Evolutionary conservation across 2,888 invertebrate genomes (phyloP), one percentile per base, ranked within the genome.

Genomic region (Cantharis rustica): DNA sequence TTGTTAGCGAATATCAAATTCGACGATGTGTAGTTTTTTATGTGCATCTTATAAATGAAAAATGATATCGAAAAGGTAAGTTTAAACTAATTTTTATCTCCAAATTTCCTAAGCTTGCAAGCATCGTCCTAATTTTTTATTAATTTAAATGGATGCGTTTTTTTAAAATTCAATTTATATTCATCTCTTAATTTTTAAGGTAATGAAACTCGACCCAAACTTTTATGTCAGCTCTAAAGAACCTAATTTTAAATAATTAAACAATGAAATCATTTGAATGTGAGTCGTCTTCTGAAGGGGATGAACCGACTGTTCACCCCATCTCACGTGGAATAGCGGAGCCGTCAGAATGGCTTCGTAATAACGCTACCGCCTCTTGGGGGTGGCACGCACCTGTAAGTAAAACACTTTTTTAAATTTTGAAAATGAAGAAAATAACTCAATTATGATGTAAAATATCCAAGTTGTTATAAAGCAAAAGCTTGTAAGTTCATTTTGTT

Each of bases 231-330:
- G 23, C 17, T 66, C 7, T 20, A 20, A 66, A 20, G 23, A 62
- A 23, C n/a, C 17, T 76, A 66, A 68, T 31, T 27, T 66, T 47
- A 61, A 68, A 64, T 72, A 66, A 61, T 69, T 73, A 62, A 79
- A 81, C 71, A 82, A 89, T 89, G 88, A 89, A 89, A 82, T 87
- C 88, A 23, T 87, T 88, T 81, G 89, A 89, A 80, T 88, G 88
- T 73, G 89, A 89, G 82, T 88, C 88, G 17, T 88, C 87, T 23
- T 88, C 88, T 13, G 88, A 88, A 80, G 88, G 88, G 68, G 88
- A 88, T 79, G 88, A 88, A 84, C 86, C 87, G 15, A 86, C 87
- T 13, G 84, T 87, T 68, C 86, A 87, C 82, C 87, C 88, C 86
- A 87, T 89, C 85, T 86, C 88, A 71, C 85, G 88, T 76, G 83